phyloP scores from a whole-genome alignment of 2,797 vertebrate genomes.

The Ataeniobius toweri region DNA sequence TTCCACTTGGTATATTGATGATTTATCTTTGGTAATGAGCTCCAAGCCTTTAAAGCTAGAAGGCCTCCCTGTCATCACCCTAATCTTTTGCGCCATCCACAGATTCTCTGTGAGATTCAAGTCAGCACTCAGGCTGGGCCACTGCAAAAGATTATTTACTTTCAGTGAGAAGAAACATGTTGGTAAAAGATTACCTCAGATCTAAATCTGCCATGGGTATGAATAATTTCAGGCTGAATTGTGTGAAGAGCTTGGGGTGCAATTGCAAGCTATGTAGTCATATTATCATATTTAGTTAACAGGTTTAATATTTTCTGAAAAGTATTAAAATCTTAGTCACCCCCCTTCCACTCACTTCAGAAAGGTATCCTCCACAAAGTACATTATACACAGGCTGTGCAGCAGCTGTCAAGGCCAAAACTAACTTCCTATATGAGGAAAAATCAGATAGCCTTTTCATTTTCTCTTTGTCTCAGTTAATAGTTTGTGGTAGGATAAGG shows the following conservation, averaged over 20 bases:
- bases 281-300: background rate
- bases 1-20: background rate
- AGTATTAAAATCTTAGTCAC: background rate
- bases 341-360: conserved; percentile 1
- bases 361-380: background rate
- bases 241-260: background rate
- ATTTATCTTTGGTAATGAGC: background rate
- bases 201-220: background rate
- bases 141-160: background rate
- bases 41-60: background rate
- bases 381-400: background rate
- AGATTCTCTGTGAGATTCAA: background rate
- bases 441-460: conserved; percentile 44
- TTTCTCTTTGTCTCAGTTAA: conserved; percentile 53
- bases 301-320: background rate
- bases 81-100: background rate
- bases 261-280: background rate
- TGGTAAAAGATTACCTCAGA: background rate
- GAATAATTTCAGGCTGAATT: background rate
- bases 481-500: conserved; percentile 56
- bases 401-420: conserved; percentile 32
- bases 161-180: background rate
- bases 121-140: background rate
- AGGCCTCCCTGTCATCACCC: background rate
- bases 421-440: conserved; percentile 32